Evolutionary conservation across 2,888 invertebrate genomes (phyloP).

Genomic region (Drosophila neutralis): DNA sequence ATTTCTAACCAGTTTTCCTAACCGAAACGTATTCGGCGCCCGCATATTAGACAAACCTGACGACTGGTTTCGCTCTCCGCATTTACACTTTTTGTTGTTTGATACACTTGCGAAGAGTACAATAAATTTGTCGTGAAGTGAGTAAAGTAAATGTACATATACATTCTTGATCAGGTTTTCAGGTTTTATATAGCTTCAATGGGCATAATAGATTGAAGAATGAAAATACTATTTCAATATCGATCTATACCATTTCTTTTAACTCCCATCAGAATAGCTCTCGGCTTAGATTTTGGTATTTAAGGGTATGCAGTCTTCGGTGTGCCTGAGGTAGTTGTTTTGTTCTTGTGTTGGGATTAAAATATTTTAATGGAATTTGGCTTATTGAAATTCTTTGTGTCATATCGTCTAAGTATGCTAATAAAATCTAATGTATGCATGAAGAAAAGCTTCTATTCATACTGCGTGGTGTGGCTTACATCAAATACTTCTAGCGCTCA

Average conservation of each 20-base stretch:
- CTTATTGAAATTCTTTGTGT: constrained; percentile 60
- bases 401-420: constrained; percentile 49
- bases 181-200: neutral
- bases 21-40: constrained; percentile 33
- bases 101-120: neutral
- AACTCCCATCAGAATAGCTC: neutral
- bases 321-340: neutral
- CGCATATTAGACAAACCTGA: constrained; percentile 69
- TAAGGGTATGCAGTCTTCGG: neutral
- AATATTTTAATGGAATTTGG: constrained; percentile 64
- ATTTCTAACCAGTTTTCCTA: constrained; percentile 69
- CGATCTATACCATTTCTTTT: neutral
- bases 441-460: constrained; percentile 16
- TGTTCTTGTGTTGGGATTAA: constrained; percentile 8
- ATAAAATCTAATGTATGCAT: constrained; percentile 41
- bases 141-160: neutral
- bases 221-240: neutral
- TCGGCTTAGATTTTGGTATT: neutral
- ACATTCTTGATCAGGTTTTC: neutral
- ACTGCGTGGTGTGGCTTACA: constrained; percentile 19
- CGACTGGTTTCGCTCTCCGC: constrained; percentile 68
- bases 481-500: constrained; percentile 36
- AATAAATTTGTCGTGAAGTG: neutral
- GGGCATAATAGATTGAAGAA: neutral
- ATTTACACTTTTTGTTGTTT: constrained; percentile 63